Evolutionary conservation across 2,113 vertebrate species (phyloP), one percentile per base, ranked within the genome.

Genomic region (Sinocyclocheilus anophthalmus): DNA sequence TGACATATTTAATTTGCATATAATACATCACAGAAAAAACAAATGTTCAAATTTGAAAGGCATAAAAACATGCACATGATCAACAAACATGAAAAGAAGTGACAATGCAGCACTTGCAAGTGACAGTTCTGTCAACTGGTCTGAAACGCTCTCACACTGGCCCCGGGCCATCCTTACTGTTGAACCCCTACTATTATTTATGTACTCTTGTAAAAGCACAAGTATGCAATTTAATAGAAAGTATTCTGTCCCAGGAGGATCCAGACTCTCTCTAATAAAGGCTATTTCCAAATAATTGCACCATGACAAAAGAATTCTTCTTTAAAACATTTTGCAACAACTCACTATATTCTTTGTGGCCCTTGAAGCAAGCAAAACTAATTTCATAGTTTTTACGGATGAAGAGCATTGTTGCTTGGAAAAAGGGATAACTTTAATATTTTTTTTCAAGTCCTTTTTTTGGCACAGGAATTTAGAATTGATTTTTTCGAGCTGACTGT

Each of bases 351-450:
- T 57, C 18, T 39, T 39, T n/a, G 37, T 33, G 76, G 26, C 33
- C 37, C 22, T 42, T 61, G 33, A 42, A 61, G 77, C 77, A 63
- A 42, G 81, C 24, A 83, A 86, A 79, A 83, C 39, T 76, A 45
- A 80, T 61, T 42, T 24, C 12, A 61, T 45, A 30, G 77, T 42
- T 80, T 61, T 61, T 9, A 37, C 16, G 14, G 75, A 85, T 80
- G 85, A 78, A 84, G 72, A 86, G 79, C 48, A 72, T 83, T 84
- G 84, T 48, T 48, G 45, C 45, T 48, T 48, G 45, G 45, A 3
- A 48, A 48, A 48, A 48, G 45, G 45, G 45, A 48, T 48, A 12
- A 45, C 42, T 45, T 42, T n/a, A n/a, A n/a, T n/a, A n/a, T 7
- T 45, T 45, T 45, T 45, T 48, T 48, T 48, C n/a, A n/a, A n/a